phyloP scores from a whole-genome alignment of 2,888 invertebrate genomes.

The Drosophila meridionalis region DNA sequence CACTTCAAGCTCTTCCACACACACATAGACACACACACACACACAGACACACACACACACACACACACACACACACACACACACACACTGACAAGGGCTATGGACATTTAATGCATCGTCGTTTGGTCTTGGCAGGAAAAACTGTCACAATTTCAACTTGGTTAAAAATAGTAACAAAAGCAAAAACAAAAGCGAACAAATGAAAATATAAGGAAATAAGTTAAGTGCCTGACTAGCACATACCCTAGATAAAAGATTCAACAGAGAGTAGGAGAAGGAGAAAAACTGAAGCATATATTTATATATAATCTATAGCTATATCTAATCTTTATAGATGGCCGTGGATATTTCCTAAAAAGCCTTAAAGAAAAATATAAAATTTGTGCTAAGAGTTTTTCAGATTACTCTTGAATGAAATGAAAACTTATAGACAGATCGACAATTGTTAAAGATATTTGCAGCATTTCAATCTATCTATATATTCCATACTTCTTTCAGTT shows the following conservation, averaged over 20 bases:
- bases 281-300: background rate
- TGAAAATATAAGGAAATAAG: constrained; percentile 9
- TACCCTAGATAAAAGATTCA: constrained; percentile 4
- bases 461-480: background rate
- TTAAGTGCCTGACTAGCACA: constrained; percentile 3
- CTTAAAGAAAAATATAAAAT: background rate
- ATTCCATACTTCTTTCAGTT: background rate
- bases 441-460: background rate
- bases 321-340: background rate
- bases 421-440: background rate
- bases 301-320: background rate
- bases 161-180: constrained; percentile 70
- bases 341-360: background rate
- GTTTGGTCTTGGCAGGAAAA: constrained; percentile 56
- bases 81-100: constrained; percentile 26
- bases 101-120: constrained; percentile 39
- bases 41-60: background rate
- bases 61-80: background rate
- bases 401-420: background rate
- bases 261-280: background rate
- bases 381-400: too few relatives aligned
- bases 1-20: constrained; percentile 14
- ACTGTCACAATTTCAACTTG: constrained; percentile 78
- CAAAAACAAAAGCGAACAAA: constrained; percentile 20
- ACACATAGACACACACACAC: constrained; percentile 13